Conservation (phyloP, 64 coral and sea anemone genomes). For the Acropora yongei region DNA sequence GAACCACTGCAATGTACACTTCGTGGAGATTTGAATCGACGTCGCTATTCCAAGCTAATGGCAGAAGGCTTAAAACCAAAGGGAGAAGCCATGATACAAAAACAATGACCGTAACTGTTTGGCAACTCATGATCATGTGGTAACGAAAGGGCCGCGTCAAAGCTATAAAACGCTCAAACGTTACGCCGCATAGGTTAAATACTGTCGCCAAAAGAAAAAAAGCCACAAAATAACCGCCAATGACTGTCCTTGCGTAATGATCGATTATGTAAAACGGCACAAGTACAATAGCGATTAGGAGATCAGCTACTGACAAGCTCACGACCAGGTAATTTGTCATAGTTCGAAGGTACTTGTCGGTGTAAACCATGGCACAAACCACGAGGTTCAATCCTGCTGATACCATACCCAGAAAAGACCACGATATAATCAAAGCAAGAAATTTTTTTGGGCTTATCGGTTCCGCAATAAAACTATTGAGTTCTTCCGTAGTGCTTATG, state of each 20-base stretch:
- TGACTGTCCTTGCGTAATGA: conserved; percentile 55
- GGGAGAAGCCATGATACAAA: conserved; percentile 59
- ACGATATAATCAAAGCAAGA: conserved; percentile 47
- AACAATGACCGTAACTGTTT: conserved; percentile 39
- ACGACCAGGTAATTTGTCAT: conserved; percentile 71
- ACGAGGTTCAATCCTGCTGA: conserved; percentile 67
- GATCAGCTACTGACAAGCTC: conserved; percentile 66
- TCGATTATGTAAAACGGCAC: conserved; percentile 69
- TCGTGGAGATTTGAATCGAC: conserved; percentile 31
- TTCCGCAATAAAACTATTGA: conserved; percentile 15
- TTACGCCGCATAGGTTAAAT: conserved; percentile 80
- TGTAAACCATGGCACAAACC: conserved; percentile 71
- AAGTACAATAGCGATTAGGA: conserved; percentile 62
- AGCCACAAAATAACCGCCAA: conserved; percentile 72
- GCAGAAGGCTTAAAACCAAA: conserved; percentile 55
- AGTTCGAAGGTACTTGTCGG: conserved; percentile 70
- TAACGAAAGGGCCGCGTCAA: conserved; percentile 80
- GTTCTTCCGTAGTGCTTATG: neutral
- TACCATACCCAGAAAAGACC: conserved; percentile 53
- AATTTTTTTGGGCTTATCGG: conserved; percentile 2
- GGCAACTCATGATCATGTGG: conserved; percentile 51
- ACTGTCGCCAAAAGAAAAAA: conserved; percentile 80
- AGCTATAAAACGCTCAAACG: conserved; percentile 80
- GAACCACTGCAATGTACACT: conserved; percentile 54
- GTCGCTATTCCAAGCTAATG: conserved; percentile 77